These are phyloP conservation scores for Acanthoscelides obtectus DNA, from an alignment of 2,888 invertebrate genomes.

Conservation along the genomic window DNA sequence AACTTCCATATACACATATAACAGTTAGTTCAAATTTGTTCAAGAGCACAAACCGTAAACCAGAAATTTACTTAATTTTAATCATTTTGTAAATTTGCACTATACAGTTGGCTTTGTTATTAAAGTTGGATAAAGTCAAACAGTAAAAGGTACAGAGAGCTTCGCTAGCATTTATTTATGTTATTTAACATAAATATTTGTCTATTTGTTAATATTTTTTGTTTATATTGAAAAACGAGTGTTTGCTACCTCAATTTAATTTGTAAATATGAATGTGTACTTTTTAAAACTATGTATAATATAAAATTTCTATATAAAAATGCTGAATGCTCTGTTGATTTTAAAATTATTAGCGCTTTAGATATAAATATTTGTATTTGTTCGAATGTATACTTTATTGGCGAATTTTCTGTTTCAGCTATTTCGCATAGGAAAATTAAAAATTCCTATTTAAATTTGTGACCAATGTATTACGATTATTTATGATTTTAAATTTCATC, in stretches of 20 bases:
- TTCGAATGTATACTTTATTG: neutral
- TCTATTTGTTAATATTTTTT: neutral
- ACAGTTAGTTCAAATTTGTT: constrained; percentile 25
- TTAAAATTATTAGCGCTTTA: neutral
- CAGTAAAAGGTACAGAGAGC: neutral
- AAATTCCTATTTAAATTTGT: neutral
- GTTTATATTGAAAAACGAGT: neutral
- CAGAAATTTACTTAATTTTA: constrained; percentile 33
- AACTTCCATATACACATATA: neutral
- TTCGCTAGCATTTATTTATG: neutral
- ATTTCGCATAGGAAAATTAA: neutral
- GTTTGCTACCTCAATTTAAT: neutral
- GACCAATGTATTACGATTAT: neutral
- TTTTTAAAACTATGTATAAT: neutral
- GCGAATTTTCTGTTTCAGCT: neutral
- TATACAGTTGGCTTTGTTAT: constrained; percentile 10
- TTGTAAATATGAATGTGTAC: neutral
- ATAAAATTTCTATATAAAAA: neutral
- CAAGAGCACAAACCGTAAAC: constrained; percentile 20
- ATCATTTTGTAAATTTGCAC: constrained; percentile 40
- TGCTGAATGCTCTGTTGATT: neutral
- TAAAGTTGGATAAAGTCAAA: neutral
- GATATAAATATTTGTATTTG: neutral
- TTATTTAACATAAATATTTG: neutral
- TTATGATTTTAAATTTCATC: neutral